Conservation (phyloP, 2,797 vertebrate genomes). For the Natrix natrix region DNA sequence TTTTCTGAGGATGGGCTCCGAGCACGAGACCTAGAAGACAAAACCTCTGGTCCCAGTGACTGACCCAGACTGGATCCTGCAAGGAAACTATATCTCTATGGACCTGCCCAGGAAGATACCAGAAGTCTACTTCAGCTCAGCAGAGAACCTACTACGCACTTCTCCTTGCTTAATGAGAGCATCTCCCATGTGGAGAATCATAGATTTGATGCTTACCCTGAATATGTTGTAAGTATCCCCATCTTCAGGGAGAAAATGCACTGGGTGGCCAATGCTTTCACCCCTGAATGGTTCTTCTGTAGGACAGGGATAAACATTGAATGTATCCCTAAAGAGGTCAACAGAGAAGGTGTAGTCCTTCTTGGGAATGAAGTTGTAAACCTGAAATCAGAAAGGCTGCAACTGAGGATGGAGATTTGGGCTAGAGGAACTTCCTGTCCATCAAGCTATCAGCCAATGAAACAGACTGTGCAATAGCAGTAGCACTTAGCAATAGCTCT, state of each 20-base stretch:
- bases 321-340: not conserved
- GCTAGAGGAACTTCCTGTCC: not conserved
- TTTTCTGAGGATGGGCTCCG: not conserved
- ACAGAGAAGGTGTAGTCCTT: constrained; percentile 46
- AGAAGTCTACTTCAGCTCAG: not conserved
- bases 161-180: not conserved
- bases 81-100: not conserved
- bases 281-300: not conserved
- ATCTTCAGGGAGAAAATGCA: rapidly evolving
- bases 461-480: not conserved
- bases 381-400: constrained; percentile 48
- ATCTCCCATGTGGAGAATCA: not conserved
- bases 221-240: not conserved
- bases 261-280: constrained; percentile 12
- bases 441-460: not conserved
- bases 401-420: not conserved
- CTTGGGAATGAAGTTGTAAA: constrained; percentile 67
- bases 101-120: not conserved
- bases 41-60: not conserved
- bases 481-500: no score
- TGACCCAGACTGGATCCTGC: not conserved
- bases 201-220: not conserved
- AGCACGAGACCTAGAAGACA: not conserved
- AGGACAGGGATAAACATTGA: not conserved
- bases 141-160: not conserved